Conservation (phyloP, 2,888 invertebrate species). For the Strigamia crassipes region DNA sequence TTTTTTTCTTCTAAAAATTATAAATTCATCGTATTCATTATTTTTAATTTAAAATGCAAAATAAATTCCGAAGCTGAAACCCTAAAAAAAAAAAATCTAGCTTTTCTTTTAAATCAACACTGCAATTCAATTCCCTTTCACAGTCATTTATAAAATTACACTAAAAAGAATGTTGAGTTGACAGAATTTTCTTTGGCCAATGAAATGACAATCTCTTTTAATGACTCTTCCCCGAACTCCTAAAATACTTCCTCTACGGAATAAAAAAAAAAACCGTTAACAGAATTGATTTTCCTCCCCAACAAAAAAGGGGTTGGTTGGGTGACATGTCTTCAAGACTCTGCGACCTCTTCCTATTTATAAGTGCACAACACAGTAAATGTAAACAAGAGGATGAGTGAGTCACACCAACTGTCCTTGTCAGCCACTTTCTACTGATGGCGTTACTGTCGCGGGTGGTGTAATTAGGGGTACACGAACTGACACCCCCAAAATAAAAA, state of each 20-base stretch:
- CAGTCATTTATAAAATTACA: background rate
- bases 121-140: background rate
- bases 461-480: conserved; percentile 31
- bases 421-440: conserved; percentile 30
- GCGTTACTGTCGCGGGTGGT: conserved; percentile 32
- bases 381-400: conserved; percentile 32
- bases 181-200: background rate
- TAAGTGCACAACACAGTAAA: conserved; percentile 23
- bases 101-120: no score
- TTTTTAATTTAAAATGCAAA: no score
- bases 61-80: no score
- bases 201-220: background rate
- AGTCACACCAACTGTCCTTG: conserved; percentile 38
- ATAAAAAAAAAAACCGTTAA: background rate
- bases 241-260: background rate
- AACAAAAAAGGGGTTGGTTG: conserved; percentile 1
- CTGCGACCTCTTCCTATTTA: conserved; percentile 2
- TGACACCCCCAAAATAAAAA: conserved; percentile 37
- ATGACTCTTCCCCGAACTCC: background rate
- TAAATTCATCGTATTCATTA: no score
- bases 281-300: background rate
- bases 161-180: background rate
- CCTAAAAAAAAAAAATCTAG: no score
- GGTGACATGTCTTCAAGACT: conserved; percentile 14
- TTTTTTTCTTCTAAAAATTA: no score